Evolutionary conservation across 1,140 invertebrate species (phyloP).

Genomic region (Aradophagus sp.): DNA sequence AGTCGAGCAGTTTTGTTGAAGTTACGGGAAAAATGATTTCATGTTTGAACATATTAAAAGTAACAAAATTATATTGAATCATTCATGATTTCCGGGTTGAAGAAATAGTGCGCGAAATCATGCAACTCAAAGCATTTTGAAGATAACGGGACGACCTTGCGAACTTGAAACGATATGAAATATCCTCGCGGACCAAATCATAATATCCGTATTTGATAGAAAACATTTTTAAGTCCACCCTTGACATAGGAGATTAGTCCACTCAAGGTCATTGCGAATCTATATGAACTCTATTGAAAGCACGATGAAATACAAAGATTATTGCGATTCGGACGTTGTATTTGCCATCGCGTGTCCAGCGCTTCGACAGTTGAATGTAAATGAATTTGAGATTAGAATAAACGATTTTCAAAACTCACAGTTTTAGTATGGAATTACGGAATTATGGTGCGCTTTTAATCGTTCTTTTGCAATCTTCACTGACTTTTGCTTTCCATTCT

Average conservation of each 20-base stretch:
- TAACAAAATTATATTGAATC: slow-evolving; percentile 8
- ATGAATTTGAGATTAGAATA: no score
- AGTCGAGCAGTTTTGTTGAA: no score
- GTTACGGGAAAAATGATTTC: no score
- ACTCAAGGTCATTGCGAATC: slow-evolving; percentile 41
- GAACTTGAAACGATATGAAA: slow-evolving; percentile 46
- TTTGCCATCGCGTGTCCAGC: no score
- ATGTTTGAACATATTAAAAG: no score
- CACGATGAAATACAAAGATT: slow-evolving; percentile 37
- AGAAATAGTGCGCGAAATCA: slow-evolving; percentile 21
- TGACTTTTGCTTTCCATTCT: slow-evolving; percentile 22
- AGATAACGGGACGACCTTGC: slow-evolving; percentile 46
- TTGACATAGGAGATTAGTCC: slow-evolving; percentile 48
- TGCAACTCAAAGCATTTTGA: slow-evolving; percentile 16
- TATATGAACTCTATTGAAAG: slow-evolving; percentile 42
- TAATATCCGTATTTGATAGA: slow-evolving; percentile 57
- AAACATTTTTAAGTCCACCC: slow-evolving; percentile 47
- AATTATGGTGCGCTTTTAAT: no score
- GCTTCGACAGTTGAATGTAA: no score
- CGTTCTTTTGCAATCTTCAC: slow-evolving; percentile 6
- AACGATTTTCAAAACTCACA: no score
- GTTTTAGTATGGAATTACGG: no score
- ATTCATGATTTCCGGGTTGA: slow-evolving; percentile 29
- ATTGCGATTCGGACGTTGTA: no score
- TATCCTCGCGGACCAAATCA: slow-evolving; percentile 37